Conservation (phyloP, 1,140 invertebrate species). For the Diachasmimorpha longicaudata region DNA sequence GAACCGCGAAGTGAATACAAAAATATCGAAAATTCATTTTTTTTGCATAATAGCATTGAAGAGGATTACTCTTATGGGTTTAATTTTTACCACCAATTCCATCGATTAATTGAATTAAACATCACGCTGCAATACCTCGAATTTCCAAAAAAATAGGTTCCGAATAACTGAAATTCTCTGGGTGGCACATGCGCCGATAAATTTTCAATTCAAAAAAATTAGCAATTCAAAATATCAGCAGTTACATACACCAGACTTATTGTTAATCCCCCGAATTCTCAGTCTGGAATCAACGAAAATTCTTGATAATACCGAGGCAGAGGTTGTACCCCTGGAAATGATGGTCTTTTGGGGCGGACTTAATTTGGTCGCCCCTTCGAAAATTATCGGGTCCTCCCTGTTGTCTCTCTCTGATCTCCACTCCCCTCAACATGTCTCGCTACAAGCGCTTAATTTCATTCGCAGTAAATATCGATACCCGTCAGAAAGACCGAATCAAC, state of each 20-base stretch:
- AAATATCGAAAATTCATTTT: no score
- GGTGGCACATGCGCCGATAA: not conserved
- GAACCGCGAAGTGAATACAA: no score
- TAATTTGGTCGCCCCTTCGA: constrained; percentile 50
- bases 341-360: constrained; percentile 47
- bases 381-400: constrained; percentile 43
- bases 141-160: not conserved
- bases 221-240: constrained; percentile 38
- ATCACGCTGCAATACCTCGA: not conserved
- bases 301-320: constrained; percentile 38
- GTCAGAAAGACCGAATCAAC: not conserved
- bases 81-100: not conserved
- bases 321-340: constrained; percentile 41
- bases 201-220: constrained; percentile 19
- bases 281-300: constrained; percentile 23
- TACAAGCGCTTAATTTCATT: constrained; percentile 35
- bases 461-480: constrained; percentile 49
- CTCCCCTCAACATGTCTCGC: constrained; percentile 15
- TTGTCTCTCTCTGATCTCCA: not conserved
- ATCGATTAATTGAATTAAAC: not conserved
- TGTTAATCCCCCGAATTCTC: not conserved
- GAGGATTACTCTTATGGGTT: no score
- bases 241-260: not conserved
- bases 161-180: not conserved
- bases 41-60: no score